Evolutionary conservation across 35 echinoderm and acorn worm species (phyloP).

Genomic region (Anneissia japonica): DNA sequence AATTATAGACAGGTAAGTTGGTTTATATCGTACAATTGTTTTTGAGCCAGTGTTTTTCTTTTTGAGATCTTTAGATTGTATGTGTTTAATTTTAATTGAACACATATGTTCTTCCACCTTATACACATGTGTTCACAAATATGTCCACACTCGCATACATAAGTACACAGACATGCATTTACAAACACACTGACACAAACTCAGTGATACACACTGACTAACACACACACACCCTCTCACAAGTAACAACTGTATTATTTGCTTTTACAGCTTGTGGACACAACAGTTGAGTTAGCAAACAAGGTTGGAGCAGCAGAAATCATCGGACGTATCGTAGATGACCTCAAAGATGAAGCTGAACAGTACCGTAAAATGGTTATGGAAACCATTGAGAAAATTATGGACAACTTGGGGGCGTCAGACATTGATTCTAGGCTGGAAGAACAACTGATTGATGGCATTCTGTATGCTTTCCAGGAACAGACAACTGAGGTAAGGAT

Average conservation of each 20-base stretch:
- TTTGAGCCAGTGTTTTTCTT: too few relatives aligned
- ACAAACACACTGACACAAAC: too few relatives aligned
- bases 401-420: conserved; percentile 90
- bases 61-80: too few relatives aligned
- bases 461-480: conserved; percentile 98
- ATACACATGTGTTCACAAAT: too few relatives aligned
- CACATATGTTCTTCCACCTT: too few relatives aligned
- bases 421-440: conserved; percentile 97
- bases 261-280: conserved; percentile 73
- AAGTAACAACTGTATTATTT: conserved; percentile 4
- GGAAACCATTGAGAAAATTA: conserved; percentile 99
- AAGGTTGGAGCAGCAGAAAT: conserved; percentile 97
- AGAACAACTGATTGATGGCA: conserved; percentile 98
- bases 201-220: too few relatives aligned
- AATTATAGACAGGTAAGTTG: conserved; percentile 97
- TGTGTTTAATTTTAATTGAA: too few relatives aligned
- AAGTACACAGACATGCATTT: too few relatives aligned
- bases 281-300: conserved; percentile 94
- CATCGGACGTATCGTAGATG: conserved; percentile 76
- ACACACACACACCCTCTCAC: neutral
- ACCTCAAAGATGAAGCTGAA: conserved; percentile 98
- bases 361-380: conserved; percentile 99
- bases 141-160: too few relatives aligned
- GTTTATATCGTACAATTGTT: neutral
- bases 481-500: conserved; percentile 98